Percentiles rank a stretch among this genome's conserved stretches.
These are phyloP conservation scores for Agonopterix subpropinquella DNA, from an alignment of 2,888 invertebrate genomes.

Conservation along the genomic window DNA sequence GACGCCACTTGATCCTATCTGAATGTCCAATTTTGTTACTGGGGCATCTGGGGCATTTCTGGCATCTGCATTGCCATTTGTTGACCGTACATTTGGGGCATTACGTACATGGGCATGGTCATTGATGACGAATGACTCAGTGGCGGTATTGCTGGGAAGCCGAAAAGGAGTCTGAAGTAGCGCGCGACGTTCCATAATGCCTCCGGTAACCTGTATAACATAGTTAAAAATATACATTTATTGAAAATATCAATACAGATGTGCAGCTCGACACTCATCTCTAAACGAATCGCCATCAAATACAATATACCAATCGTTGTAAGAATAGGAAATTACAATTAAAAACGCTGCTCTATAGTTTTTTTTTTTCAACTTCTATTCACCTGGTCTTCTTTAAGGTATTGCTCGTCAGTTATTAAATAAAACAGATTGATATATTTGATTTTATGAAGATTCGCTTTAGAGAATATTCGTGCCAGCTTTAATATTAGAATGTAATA, in stretches of 20 bases:
- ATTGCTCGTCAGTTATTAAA: too few species aligned
- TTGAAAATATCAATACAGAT: conserved; percentile 36
- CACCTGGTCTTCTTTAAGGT: too few species aligned
- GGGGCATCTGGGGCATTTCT: conserved; percentile 36
- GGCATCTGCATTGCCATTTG: conserved; percentile 25
- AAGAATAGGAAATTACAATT: not conserved
- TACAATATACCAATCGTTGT: not conserved
- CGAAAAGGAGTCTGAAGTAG: conserved; percentile 69
- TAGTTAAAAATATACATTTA: conserved; percentile 18
- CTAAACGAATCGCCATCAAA: not conserved
- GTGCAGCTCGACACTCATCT: not conserved
- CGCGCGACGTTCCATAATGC: conserved; percentile 72
- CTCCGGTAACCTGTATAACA: conserved; percentile 68
- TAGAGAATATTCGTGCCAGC: too few species aligned
- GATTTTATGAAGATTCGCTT: too few species aligned
- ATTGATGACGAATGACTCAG: conserved; percentile 53
- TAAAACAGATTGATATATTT: too few species aligned
- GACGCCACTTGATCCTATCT: conserved; percentile 65
- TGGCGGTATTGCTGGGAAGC: conserved; percentile 51
- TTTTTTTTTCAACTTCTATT: too few species aligned
- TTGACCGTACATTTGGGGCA: conserved; percentile 55
- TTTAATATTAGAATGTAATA: too few species aligned
- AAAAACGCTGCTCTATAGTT: too few species aligned
- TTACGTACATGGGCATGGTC: conserved; percentile 65
- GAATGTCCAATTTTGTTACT: conserved; percentile 63